Base-by-base conservation (phyloP, 1,140 invertebrate genomes). In the Papilio helenus region DNA sequence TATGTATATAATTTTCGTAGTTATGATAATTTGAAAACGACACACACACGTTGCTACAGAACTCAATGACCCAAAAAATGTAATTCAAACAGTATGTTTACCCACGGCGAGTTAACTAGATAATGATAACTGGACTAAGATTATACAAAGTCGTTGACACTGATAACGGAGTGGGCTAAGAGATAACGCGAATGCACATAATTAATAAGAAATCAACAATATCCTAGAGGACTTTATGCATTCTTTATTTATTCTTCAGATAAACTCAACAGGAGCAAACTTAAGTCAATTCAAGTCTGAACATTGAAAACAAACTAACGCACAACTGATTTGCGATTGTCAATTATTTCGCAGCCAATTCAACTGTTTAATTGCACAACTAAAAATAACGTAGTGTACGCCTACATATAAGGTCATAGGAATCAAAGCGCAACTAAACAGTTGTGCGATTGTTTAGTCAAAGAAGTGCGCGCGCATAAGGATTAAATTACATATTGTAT, bases 71-170 rank as follows among this genome's bases (percentile, higher is more conserved):
- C 89, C 82, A 86, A 85, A 68, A 68, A 89, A 89, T 84, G 78
- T 87, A 87, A 88, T 87, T 85, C 85, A 79, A 85, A 84, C 80
- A 81, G 12, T 72, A 81, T 85, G 84, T 84, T 85, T 85, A 80
- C 80, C 34, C 79, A 85, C 82, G 83, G 80, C 79, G 83, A 81
- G 74, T 85, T 81, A 84, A 80, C 81, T 77, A 83, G 83, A 86
- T 85, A 88, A 82, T 86, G 85, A 86, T 87, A 89, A 86, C 81
- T 84, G 79, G 72, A 81, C 74, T 44, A 81, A 92, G 90, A 92
- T 90, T 90, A 92, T 83, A 83, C 79, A 80, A 80, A 85, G 88
- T 88, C 89, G 88, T 90, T 91, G 90, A 91, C 89, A 86, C 88
- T 87, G 88, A 90, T 91, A 91, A 84, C 87, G 65, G 81, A 79